A percentile compares a stretch with the other conserved stretches of the same genome.
Conservation (phyloP, 2,113 vertebrate genomes). For the Heterotilapia buettikoferi region DNA sequence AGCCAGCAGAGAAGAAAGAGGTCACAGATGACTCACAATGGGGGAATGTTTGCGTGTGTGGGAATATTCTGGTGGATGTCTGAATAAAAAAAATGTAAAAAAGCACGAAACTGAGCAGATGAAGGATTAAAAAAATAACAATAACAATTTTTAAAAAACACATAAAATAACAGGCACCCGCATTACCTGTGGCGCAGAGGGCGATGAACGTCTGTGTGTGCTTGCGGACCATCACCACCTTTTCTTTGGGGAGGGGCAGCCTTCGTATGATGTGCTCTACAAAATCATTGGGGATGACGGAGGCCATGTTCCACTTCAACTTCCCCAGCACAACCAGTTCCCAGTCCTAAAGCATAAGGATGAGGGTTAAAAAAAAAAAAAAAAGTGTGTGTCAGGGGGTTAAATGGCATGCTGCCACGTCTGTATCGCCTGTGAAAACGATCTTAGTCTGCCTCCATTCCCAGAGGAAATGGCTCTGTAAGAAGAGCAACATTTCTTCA, state of each 20-base stretch:
- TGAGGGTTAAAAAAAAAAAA: background rate
- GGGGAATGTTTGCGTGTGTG: constrained; percentile 56
- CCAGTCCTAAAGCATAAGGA: constrained; percentile 79
- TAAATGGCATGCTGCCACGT: constrained; percentile 35
- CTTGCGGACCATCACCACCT: constrained; percentile 86
- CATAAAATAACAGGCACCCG: background rate
- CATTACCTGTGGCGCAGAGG: constrained; percentile 91
- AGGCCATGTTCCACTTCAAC: constrained; percentile 97
- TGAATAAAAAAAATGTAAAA: background rate
- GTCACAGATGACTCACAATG: constrained; percentile 61
- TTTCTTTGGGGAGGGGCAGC: constrained; percentile 86
- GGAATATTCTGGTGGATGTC: constrained; percentile 32
- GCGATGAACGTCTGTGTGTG: constrained; percentile 92
- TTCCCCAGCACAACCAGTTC: constrained; percentile 93
- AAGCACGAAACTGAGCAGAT: background rate
- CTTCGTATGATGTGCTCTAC: constrained; percentile 90
- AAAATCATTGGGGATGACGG: constrained; percentile 91
- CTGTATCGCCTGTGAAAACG: constrained; percentile 36
- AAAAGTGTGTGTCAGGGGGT: background rate
- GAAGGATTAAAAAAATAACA: background rate
- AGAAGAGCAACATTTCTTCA: constrained; percentile 47
- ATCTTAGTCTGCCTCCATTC: constrained; percentile 34
- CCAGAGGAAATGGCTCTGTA: constrained; percentile 51
- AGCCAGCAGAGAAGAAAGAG: constrained; percentile 42
- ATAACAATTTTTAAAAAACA: background rate